Conservation (phyloP, 2,888 invertebrate species). For the Phania funesta region DNA sequence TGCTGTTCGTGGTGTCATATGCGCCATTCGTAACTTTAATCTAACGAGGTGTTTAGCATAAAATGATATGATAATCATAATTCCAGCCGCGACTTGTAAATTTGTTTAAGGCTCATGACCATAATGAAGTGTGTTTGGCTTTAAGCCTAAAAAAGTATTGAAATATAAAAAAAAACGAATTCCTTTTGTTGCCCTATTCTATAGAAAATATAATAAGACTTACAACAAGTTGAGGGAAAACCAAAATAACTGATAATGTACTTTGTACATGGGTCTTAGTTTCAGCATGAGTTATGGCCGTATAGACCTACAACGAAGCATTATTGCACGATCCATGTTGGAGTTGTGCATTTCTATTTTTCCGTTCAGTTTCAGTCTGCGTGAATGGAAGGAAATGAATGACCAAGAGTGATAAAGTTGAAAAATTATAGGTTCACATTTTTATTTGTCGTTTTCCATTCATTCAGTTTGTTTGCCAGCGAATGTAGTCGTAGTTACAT, state of each 20-base stretch:
- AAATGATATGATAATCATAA: constrained; percentile 75
- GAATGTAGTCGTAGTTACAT: constrained; percentile 28
- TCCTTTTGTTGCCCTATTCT: constrained; percentile 63
- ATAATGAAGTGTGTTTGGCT: constrained; percentile 66
- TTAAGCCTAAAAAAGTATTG: constrained; percentile 22
- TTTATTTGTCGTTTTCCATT: constrained; percentile 48
- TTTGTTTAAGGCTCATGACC: constrained; percentile 71
- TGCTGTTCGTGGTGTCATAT: constrained; percentile 56
- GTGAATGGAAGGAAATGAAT: constrained; percentile 39
- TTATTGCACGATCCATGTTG: constrained; percentile 68
- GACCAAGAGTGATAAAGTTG: constrained; percentile 47
- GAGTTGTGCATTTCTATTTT: constrained; percentile 44
- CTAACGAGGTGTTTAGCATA: constrained; percentile 75
- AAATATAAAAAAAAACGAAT: constrained; percentile 22
- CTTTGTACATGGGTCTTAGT: constrained; percentile 56
- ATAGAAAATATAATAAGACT: constrained; percentile 33
- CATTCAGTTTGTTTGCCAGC: constrained; percentile 31
- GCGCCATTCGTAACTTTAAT: constrained; percentile 68
- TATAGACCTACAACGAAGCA: constrained; percentile 69
- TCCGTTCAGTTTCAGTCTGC: constrained; percentile 25
- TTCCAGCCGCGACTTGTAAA: constrained; percentile 74
- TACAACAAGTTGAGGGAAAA: constrained; percentile 29
- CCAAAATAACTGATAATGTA: constrained; percentile 51
- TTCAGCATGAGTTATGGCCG: constrained; percentile 41
- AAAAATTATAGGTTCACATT: constrained; percentile 66